phyloP scores from a whole-genome alignment of 2,113 vertebrate species.

The Larimichthys polyactis region DNA sequence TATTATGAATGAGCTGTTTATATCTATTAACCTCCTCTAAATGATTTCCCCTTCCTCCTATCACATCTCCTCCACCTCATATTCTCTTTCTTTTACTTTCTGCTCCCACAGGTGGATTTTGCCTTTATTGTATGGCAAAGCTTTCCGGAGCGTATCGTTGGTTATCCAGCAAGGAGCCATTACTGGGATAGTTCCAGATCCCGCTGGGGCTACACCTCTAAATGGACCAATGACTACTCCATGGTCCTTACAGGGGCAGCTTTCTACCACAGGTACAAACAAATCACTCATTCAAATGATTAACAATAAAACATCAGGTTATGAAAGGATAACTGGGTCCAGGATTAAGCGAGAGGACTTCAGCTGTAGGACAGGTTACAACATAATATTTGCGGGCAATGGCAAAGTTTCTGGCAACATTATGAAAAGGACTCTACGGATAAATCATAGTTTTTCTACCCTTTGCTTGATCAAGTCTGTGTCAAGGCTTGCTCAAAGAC shows the following conservation, averaged over 20 bases:
- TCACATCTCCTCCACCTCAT: neutral
- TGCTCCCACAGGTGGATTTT: constrained; percentile 83
- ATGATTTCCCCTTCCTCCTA: neutral
- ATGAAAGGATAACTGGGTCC: too few species aligned
- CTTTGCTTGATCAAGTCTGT: too few species aligned
- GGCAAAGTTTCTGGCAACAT: too few species aligned
- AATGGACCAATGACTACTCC: constrained; percentile 89
- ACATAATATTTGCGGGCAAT: too few species aligned
- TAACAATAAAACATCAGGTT: too few species aligned
- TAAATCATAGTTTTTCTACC: too few species aligned
- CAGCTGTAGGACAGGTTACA: too few species aligned
- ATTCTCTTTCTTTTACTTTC: constrained; percentile 1
- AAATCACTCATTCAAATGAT: neutral
- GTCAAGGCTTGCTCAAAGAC: too few species aligned
- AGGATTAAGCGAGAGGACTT: too few species aligned
- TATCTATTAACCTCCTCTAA: neutral
- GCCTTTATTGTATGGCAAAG: constrained; percentile 87
- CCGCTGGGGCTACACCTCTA: constrained; percentile 87
- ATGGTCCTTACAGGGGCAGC: constrained; percentile 88
- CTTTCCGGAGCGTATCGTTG: constrained; percentile 86
- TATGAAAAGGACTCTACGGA: too few species aligned
- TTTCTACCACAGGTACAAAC: constrained; percentile 86
- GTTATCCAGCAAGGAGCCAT: constrained; percentile 87
- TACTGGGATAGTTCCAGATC: constrained; percentile 85
- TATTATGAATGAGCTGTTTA: neutral